Evolutionary conservation across 2,113 vertebrate genomes (phyloP).

Genomic region (Bungarus multicinctus): DNA sequence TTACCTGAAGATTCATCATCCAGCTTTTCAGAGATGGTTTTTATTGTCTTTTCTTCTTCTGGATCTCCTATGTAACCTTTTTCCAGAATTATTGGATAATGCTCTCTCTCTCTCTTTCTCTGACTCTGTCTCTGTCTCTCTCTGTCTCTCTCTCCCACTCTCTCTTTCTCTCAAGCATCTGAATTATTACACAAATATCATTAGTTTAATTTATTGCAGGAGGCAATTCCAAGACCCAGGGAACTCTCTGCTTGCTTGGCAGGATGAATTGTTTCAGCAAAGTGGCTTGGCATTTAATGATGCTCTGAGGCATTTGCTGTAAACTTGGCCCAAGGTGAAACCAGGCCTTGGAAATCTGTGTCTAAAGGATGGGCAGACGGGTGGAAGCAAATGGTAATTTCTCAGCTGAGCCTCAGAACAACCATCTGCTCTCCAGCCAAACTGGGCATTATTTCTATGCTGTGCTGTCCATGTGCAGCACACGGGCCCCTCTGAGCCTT

Average conservation of each 20-base stretch:
- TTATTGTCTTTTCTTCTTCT: background rate
- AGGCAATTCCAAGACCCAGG: background rate
- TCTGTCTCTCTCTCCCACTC: no score
- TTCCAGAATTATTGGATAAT: slow-evolving; percentile 2
- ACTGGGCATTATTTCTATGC: background rate
- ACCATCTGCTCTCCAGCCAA: background rate
- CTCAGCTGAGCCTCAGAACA: no score
- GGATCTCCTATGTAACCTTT: background rate
- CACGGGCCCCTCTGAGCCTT: background rate
- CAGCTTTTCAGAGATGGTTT: background rate
- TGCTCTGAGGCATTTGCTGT: background rate
- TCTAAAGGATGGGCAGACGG: background rate
- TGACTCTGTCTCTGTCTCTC: background rate
- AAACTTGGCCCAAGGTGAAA: background rate
- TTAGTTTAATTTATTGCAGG: background rate
- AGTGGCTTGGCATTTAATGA: background rate
- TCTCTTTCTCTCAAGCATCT: background rate
- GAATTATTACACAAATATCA: background rate
- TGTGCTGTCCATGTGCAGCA: no score
- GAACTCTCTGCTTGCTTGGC: background rate
- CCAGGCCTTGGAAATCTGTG: background rate
- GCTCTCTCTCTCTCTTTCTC: background rate
- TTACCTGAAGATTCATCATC: background rate
- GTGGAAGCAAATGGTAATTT: background rate
- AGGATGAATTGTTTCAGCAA: background rate